phyloP scores from a whole-genome alignment of 1,140 invertebrate genomes.

The Megalopta genalis region DNA sequence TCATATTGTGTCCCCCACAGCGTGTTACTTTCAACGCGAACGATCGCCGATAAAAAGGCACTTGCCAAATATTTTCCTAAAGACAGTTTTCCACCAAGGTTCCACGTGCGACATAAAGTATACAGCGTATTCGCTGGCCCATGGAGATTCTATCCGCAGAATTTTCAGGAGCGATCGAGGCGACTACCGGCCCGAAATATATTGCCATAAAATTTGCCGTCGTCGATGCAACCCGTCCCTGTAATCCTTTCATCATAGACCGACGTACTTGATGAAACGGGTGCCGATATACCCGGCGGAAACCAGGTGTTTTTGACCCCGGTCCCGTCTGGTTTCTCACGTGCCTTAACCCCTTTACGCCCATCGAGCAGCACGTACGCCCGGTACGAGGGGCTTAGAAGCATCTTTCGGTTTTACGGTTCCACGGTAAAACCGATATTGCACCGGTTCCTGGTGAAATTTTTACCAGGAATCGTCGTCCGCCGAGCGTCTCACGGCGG shows the following conservation, averaged over 20 bases:
- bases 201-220: not conserved
- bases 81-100: no score
- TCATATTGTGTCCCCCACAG: no score
- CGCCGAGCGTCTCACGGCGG: not conserved
- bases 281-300: constrained; percentile 12
- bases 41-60: no score
- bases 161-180: not conserved
- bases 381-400: constrained; percentile 52
- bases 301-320: constrained; percentile 37
- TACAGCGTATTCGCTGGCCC: no score
- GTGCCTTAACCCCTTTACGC: constrained; percentile 58
- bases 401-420: constrained; percentile 60
- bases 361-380: constrained; percentile 57
- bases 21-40: no score
- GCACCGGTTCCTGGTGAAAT: constrained; percentile 55
- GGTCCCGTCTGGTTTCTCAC: constrained; percentile 35
- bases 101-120: no score
- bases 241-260: not conserved
- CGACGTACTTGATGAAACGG: constrained; percentile 9
- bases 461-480: constrained; percentile 42
- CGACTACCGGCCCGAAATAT: not conserved
- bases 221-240: not conserved
- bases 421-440: constrained; percentile 60
- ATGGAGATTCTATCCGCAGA: no score
- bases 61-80: no score